Evolutionary conservation across 2,113 vertebrate genomes (phyloP).

Genomic region (Hucho hucho): DNA sequence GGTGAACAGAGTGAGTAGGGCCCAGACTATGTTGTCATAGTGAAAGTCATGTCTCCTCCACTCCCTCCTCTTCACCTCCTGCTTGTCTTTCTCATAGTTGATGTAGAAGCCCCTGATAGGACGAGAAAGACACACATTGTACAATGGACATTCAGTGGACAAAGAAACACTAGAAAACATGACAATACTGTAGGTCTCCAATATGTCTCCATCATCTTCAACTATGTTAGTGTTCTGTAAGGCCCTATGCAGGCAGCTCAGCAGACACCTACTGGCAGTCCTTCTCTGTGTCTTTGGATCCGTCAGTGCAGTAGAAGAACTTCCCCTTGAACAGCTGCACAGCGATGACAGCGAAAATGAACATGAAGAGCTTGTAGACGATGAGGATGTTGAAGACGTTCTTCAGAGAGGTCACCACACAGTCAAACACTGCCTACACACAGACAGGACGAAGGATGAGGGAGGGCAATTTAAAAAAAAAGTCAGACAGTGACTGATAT

Average conservation of each 20-base stretch:
- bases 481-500: too few relatives aligned
- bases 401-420: slow-evolving; percentile 96
- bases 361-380: slow-evolving; percentile 99
- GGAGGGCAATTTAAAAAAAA: too few relatives aligned
- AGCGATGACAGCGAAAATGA: slow-evolving; percentile 98
- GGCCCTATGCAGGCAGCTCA: neutral
- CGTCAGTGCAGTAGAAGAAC: slow-evolving; percentile 98
- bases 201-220: too few relatives aligned
- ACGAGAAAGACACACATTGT: neutral
- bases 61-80: slow-evolving; percentile 90
- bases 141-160: neutral
- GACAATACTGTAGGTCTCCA: neutral
- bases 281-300: slow-evolving; percentile 93
- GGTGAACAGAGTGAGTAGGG: slow-evolving; percentile 94
- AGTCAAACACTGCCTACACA: slow-evolving; percentile 82
- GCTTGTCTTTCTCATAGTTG: slow-evolving; percentile 87
- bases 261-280: slow-evolving; percentile 87
- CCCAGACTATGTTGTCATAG: slow-evolving; percentile 97
- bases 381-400: slow-evolving; percentile 99
- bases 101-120: slow-evolving; percentile 89
- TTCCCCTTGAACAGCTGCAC: slow-evolving; percentile 99
- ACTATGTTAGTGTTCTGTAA: neutral
- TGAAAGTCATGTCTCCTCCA: slow-evolving; percentile 98
- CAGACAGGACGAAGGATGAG: neutral
- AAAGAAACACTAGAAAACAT: neutral